Percentiles rank a stretch among this genome's conserved stretches.
phyloP scores from a whole-genome alignment of 2,888 invertebrate genomes.

The Arctia plantaginis region DNA sequence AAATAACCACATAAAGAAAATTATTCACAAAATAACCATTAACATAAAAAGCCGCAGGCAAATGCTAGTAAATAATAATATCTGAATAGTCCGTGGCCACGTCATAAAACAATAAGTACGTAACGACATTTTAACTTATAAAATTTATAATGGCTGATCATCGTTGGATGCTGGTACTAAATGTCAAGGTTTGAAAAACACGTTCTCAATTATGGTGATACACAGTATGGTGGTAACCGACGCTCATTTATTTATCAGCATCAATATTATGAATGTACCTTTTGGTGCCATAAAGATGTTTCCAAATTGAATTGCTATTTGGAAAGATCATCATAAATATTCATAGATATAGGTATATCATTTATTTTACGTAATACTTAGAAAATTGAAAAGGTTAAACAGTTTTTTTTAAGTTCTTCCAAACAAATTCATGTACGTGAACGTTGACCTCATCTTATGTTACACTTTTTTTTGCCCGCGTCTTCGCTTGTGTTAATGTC shows the following conservation, averaged over 20 bases:
- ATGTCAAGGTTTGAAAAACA: conserved; percentile 68
- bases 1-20: no score
- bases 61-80: not conserved
- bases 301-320: conserved; percentile 33
- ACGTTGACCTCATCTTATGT: conserved; percentile 1
- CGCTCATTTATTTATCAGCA: conserved; percentile 47
- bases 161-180: conserved; percentile 54
- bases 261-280: conserved; percentile 36
- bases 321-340: not conserved
- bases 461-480: not conserved
- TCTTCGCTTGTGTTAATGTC: not conserved
- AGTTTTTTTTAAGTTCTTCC: conserved; percentile 10
- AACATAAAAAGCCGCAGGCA: not conserved
- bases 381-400: conserved; percentile 6
- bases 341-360: conserved; percentile 8
- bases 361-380: conserved; percentile 14
- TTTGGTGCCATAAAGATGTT: conserved; percentile 24
- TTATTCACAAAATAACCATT: not conserved
- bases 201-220: conserved; percentile 50
- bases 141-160: conserved; percentile 36
- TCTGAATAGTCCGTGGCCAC: not conserved
- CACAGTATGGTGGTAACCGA: conserved; percentile 54
- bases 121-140: conserved; percentile 30
- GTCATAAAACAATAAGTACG: conserved; percentile 12
- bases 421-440: conserved; percentile 4